Conservation (phyloP, 2,797 vertebrate species). For the Cyprinella venusta region DNA sequence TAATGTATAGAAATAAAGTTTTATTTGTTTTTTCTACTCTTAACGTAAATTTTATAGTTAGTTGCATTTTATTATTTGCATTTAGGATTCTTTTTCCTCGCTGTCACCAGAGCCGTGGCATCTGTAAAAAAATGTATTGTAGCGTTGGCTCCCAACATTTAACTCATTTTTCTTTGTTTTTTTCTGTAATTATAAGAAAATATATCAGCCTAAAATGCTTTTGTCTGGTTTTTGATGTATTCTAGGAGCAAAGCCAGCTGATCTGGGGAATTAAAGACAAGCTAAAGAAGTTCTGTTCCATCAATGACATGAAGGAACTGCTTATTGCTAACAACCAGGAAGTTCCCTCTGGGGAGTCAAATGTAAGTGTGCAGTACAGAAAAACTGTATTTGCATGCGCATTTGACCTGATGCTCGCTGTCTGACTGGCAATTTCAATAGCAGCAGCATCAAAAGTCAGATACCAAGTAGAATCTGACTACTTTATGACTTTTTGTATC, state of each 20-base stretch:
- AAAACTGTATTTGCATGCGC: not conserved
- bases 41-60: not conserved
- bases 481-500: not conserved
- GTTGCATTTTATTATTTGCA: not conserved
- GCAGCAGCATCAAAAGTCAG: no score
- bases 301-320: conserved; percentile 94
- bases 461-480: not conserved
- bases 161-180: not conserved
- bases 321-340: conserved; percentile 94
- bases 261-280: conserved; percentile 97
- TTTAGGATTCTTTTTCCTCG: not conserved
- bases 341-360: conserved; percentile 94
- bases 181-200: not conserved
- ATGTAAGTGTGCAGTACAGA: conserved; percentile 75
- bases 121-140: not conserved
- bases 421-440: not conserved
- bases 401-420: not conserved
- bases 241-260: conserved; percentile 90
- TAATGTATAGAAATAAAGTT: not conserved
- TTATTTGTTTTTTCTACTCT: not conserved
- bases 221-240: not conserved
- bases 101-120: not conserved
- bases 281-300: conserved; percentile 88
- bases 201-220: not conserved
- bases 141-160: not conserved